Evolutionary conservation across 2,797 vertebrate genomes (phyloP), one percentile per base, ranked within the genome.

Genomic region (Phataginus tetradactyla): DNA sequence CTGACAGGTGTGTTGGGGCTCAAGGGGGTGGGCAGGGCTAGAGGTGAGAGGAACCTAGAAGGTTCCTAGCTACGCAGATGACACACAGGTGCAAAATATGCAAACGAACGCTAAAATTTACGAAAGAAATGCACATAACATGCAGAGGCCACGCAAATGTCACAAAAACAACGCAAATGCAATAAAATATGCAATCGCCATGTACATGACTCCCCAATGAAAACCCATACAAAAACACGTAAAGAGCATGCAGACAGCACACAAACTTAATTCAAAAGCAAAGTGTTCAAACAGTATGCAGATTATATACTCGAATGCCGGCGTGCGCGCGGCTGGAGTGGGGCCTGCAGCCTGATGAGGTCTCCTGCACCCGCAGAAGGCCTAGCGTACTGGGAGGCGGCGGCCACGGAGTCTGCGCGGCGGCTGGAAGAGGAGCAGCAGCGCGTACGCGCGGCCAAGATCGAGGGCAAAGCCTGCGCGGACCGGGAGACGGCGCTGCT

Each of bases 371-470:
- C 84, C 10, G 61, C 91, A 98, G 97, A 95, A 11, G 97, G 95
- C 45, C 71, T 98, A 51, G 83, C 77, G 27, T 95, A 80, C 55
- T 94, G 97, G 96, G 94, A 97, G 86, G 93, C 68, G 2, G 93
- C 37, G 13, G 96, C 96, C 61, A 2, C 42, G 0, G 93, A 96
- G 68, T n/a, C 94, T 1, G 51, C 53, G 23, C 83, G 12, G 53
- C 96, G 1, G 55, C 63, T 92, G 94, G 89, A 94, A 5, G 89
- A 94, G 32, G 93, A 77, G 1, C 91, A 72, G 86, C 91, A 20
- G n/a, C 97, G 84, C 18, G 89, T 86, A 0, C 45, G 53, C 11
- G 72, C 80, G 0, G 95, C 94, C 0, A 71, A 96, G 57, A 93
- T 91, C 0, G 69, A 87, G 14, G 9, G 86, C 5, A 96, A 75